Base-by-base conservation (phyloP, 2,888 invertebrate genomes). In the Coecobrya sp. region DNA sequence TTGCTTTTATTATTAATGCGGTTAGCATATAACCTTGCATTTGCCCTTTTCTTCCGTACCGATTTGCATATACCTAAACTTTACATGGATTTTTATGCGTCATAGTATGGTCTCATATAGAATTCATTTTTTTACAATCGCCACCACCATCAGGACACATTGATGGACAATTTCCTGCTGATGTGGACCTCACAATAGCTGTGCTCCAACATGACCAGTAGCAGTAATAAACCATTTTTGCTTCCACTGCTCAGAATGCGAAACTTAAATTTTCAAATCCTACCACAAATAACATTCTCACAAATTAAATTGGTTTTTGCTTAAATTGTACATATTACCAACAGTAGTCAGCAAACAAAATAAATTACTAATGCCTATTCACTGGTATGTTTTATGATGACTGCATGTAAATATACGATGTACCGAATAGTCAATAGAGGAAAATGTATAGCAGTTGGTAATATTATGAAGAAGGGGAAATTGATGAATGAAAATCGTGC, bases 401-500 rank as follows among this genome's bases (percentile, higher is more conserved):
- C 3, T 25, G 25, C 10, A 62, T 16, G 25, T 65, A 65, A 16
- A 16, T 13, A 13, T 30, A 55, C 22, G 62, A 0, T 25, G 7
- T 25, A 22, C 62, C 1, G 49, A 3, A 55, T 1, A 65, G 2
- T 19, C 13, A 16, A 27, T 16, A 30, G 1, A 3, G 13, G 27
- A 2, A 65, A 65, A 30, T 16, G 13, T 30, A 30, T 36, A 42
- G 70, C 70, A 70, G 70, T 70, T 70, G 70, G 70, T n/a, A n/a
- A 19, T 36, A 36, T 22, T 22, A 30, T 65, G 19, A 2, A 65
- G 19, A 45, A 70, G 73, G 87, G 87, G 19, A 49, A 79, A 65
- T 25, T 76, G 55, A 88, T 65, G 65, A 88, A 81, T 88, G 81
- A 88, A 88, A 88, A 65, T 81, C 79, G 36, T 79, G 76, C 87